Conservation (phyloP, 2,113 vertebrate genomes). For the Trachemys scripta region DNA sequence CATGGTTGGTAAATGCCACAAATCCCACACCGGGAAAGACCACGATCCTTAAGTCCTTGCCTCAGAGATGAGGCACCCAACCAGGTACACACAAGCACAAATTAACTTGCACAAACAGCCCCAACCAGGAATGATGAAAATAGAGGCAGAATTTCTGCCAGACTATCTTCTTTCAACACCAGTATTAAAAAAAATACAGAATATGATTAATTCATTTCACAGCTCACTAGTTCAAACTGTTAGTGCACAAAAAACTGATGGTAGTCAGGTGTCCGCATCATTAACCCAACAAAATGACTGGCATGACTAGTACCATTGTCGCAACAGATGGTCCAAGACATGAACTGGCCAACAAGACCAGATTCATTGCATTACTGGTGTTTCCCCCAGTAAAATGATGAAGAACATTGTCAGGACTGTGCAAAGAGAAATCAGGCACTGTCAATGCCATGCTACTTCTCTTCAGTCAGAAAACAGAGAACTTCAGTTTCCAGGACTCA, state of each 20-base stretch:
- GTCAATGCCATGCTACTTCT: background rate
- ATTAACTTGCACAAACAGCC: background rate
- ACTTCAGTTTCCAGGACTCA: background rate
- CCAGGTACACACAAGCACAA: background rate
- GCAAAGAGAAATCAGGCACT: background rate
- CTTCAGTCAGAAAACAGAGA: background rate
- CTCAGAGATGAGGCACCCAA: background rate
- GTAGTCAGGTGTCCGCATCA: background rate
- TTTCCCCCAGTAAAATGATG: background rate
- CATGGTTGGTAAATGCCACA: background rate
- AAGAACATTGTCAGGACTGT: background rate
- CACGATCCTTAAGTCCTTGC: background rate
- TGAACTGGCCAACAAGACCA: background rate
- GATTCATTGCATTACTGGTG: background rate
- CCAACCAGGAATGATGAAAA: background rate
- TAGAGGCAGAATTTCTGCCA: background rate
- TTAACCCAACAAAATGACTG: background rate
- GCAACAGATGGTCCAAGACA: background rate
- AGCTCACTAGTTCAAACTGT: background rate
- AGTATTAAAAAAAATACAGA: background rate
- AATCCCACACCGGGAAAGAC: background rate
- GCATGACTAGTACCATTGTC: background rate
- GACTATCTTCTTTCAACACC: background rate
- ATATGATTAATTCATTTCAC: background rate
- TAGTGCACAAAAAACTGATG: background rate